Conservation (phyloP, 2,113 vertebrate genomes). For the Hemiprocne comata region DNA sequence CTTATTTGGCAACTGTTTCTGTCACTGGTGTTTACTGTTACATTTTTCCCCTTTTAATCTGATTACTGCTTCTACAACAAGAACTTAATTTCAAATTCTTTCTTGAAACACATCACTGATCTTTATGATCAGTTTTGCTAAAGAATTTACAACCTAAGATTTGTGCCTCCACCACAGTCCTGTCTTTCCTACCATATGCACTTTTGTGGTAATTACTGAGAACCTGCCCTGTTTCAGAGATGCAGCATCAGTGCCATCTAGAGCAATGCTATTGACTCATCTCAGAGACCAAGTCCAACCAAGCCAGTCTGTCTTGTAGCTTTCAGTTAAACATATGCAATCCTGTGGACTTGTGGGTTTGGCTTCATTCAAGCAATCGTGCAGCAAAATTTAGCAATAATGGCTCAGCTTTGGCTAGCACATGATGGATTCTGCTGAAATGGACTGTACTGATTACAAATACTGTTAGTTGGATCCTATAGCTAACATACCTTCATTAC, state of each 20-base stretch:
- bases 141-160: background rate
- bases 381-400: constrained; percentile 34
- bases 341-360: constrained; percentile 28
- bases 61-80: background rate
- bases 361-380: background rate
- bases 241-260: background rate
- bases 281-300: background rate
- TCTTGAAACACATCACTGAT: background rate
- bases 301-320: background rate
- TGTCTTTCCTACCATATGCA: background rate
- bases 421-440: background rate
- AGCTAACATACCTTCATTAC: background rate
- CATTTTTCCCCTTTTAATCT: background rate
- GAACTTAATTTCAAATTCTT: background rate
- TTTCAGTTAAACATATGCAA: constrained; percentile 42
- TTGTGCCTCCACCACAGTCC: background rate
- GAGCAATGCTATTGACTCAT: background rate
- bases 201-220: background rate
- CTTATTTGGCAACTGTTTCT: background rate
- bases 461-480: background rate
- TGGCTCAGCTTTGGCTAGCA: background rate
- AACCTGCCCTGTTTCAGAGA: background rate
- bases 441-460: constrained; percentile 14
- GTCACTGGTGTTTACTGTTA: background rate
- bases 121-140: background rate